Conservation (phyloP, 2,888 invertebrate species). For the Cataglyphis albicans region DNA sequence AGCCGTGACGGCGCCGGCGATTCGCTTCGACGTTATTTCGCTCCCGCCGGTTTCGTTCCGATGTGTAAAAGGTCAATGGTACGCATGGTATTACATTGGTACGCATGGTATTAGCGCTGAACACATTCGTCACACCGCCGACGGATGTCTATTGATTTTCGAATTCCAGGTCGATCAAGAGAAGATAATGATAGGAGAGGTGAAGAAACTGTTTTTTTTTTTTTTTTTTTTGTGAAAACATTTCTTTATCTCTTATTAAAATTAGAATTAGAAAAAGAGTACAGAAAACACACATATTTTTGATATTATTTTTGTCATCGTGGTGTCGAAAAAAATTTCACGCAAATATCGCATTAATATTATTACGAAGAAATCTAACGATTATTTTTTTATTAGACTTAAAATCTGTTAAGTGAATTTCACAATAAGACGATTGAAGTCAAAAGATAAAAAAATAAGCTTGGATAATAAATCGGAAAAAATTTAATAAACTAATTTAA, state of each 20-base stretch:
- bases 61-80: slow-evolving; percentile 68
- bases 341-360: neutral
- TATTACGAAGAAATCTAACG: neutral
- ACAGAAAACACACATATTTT: neutral
- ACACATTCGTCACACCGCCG: slow-evolving; percentile 56
- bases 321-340: neutral
- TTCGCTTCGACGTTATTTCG: slow-evolving; percentile 62
- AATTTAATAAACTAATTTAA: neutral
- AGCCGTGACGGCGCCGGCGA: slow-evolving; percentile 69
- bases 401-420: neutral
- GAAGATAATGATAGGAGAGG: neutral
- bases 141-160: slow-evolving; percentile 65
- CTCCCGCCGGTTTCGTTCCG: slow-evolving; percentile 58
- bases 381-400: neutral
- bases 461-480: neutral
- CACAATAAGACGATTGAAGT: neutral
- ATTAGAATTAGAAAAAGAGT: neutral
- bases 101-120: slow-evolving; percentile 52
- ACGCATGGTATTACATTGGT: slow-evolving; percentile 57
- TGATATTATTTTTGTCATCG: neutral
- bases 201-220: neutral
- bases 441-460: neutral
- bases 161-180: slow-evolving; percentile 53
- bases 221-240: neutral
- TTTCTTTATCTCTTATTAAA: neutral